These are phyloP conservation scores for Coreius guichenoti DNA, from an alignment of 2,797 vertebrate species.

Conservation along the genomic window DNA sequence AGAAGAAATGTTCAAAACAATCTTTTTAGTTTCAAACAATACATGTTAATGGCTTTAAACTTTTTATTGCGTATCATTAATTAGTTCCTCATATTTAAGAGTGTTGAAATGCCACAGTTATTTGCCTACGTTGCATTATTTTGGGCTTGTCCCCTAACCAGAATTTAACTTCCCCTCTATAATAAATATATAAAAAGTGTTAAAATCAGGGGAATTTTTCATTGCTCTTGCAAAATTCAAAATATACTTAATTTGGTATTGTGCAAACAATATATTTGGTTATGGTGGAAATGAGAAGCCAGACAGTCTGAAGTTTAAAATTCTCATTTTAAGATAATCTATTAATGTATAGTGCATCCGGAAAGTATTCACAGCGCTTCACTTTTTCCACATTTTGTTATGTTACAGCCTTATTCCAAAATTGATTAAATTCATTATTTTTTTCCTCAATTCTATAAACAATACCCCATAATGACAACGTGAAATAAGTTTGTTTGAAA, in stretches of 20 bases:
- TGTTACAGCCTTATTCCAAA: too few species aligned
- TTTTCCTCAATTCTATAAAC: too few species aligned
- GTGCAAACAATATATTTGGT: background rate
- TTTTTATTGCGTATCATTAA: background rate
- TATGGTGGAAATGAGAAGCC: background rate
- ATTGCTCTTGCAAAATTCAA: background rate
- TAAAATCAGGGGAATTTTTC: background rate
- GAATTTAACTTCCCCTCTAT: background rate
- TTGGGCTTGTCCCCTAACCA: background rate
- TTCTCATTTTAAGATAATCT: background rate
- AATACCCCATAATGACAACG: too few species aligned
- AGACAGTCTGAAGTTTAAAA: background rate
- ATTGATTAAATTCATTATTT: too few species aligned
- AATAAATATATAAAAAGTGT: background rate
- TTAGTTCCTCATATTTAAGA: too few species aligned
- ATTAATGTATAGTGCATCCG: too few species aligned
- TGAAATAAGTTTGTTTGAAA: too few species aligned
- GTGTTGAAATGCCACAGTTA: background rate
- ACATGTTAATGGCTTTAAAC: background rate
- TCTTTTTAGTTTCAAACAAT: background rate
- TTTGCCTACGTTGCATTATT: background rate
- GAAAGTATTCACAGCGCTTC: too few species aligned
- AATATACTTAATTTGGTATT: background rate
- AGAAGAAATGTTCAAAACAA: background rate
- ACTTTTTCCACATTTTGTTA: too few species aligned